Evolutionary conservation across 2,888 invertebrate species (phyloP), one percentile per base, ranked within the genome.

Genomic region (Taphrorychus bicolor): DNA sequence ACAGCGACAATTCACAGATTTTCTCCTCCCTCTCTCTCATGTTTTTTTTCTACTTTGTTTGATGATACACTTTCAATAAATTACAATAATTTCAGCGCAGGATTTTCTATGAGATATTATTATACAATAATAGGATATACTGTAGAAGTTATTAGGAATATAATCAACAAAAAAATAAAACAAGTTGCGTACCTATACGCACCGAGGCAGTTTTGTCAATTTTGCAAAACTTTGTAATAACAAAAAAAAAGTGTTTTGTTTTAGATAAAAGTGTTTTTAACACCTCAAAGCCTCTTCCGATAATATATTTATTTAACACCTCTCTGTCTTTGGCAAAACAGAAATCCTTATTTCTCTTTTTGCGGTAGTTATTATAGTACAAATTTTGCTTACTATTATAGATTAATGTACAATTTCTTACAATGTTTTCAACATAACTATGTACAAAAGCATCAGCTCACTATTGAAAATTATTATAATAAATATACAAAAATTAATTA

Each of bases 1-100:
- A 81, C 81, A 81, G 66, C 79, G 78, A 81, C 80, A 80, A 73
- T 77, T 78, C 76, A 79, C 78, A 78, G 75, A 73, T 72, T 76
- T 59, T 61, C 53, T 52, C 64, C 57, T 60, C 62, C 59, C 60
- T 61, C 64, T 66, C 63, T 56, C 14, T 18, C 60, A 63, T 67
- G 49, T 66, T 64, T 40, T 14, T 59, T 32, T 51, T 48, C 52
- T 32, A 32, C 32, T 32, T 70, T 32, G 32, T 32, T 32, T 32
- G 32, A 72, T 59, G 52, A 49, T 32, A 32, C 32, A 32, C 32
- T 67, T 58, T 67, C 60, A 40, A 66, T 71, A 70, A 71, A 70
- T 72, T 70, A 68, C 61, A 71, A 53, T n/a, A n/a, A 71, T 70
- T 65, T 71, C 69, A 64, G 64, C 68, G 16, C 9, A 32, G 32